phyloP scores from a whole-genome alignment of 2,888 invertebrate species.

The Protodeltote pygarga region DNA sequence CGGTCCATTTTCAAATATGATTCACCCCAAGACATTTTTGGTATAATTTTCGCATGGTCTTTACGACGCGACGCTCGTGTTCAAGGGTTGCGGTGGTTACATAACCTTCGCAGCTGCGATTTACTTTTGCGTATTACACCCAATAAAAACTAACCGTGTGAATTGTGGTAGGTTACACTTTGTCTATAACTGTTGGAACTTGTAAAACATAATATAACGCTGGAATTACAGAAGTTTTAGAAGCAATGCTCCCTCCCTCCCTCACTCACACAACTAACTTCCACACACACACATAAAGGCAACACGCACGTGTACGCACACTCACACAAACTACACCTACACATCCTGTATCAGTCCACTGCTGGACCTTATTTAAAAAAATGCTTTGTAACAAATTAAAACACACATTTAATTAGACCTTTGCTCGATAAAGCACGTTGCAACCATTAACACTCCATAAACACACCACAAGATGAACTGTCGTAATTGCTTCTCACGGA shows the following conservation, averaged over 20 bases:
- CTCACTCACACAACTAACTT: no score
- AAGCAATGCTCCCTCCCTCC: no score
- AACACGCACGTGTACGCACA: no score
- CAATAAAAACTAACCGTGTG: conserved; percentile 40
- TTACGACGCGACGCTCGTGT: conserved; percentile 35
- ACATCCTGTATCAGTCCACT: no score
- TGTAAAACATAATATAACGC: conserved; percentile 18
- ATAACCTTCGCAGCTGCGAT: conserved; percentile 35
- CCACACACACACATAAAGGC: no score
- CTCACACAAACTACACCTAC: no score
- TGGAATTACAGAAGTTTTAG: conserved; percentile 11
- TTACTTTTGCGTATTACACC: conserved; percentile 41
- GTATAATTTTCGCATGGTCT: conserved; percentile 28
- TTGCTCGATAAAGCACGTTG: conserved; percentile 17
- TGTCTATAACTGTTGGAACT: conserved; percentile 6
- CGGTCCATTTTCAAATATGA: conserved; percentile 15
- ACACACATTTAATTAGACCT: no score
- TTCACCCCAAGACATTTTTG: conserved; percentile 16
- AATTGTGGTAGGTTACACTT: conserved; percentile 21
- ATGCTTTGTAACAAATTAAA: no score
- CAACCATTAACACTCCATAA: conserved; percentile 12
- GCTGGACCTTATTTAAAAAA: no score
- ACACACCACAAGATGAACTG: conserved; percentile 25
- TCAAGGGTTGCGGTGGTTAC: conserved; percentile 33
- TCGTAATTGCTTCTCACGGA: conserved; percentile 34